A percentile compares a stretch with the other conserved stretches of the same genome.
Conservation (phyloP, 2,113 vertebrate genomes). For the Nothoprocta pentlandii region DNA sequence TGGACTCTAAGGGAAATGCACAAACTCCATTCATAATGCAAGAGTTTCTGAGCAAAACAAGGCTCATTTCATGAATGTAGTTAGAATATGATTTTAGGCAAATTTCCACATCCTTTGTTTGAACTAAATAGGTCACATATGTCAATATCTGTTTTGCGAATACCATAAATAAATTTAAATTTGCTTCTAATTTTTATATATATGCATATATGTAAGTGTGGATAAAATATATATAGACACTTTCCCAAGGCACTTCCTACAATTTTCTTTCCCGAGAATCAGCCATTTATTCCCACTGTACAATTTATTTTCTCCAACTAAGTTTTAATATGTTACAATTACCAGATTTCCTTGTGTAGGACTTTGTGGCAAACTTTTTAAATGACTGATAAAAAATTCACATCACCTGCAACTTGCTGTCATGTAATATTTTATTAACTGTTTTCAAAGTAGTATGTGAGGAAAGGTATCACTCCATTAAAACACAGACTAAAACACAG, state of each 20-base stretch:
- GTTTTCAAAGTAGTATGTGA: neutral
- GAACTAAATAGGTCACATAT: neutral
- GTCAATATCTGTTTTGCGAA: neutral
- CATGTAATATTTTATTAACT: neutral
- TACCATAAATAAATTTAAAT: neutral
- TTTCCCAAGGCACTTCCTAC: neutral
- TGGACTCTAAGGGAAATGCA: neutral
- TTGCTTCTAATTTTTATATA: neutral
- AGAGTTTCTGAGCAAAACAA: neutral
- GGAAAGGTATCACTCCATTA: neutral
- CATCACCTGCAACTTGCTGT: neutral
- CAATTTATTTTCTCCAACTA: neutral
- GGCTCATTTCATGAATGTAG: neutral
- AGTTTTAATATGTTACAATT: neutral
- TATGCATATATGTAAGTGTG: too few relatives aligned
- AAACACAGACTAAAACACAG: neutral
- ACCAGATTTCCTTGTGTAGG: neutral
- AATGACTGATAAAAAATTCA: neutral
- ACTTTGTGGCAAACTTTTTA: neutral
- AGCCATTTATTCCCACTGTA: neutral
- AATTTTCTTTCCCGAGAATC: neutral
- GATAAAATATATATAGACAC: neutral
- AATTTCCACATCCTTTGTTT: neutral
- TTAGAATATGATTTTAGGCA: neutral
- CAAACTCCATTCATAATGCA: neutral